Evolutionary conservation across 2,797 vertebrate genomes (phyloP), one percentile per base, ranked within the genome.

Genomic region (Carcharodon carcharias): DNA sequence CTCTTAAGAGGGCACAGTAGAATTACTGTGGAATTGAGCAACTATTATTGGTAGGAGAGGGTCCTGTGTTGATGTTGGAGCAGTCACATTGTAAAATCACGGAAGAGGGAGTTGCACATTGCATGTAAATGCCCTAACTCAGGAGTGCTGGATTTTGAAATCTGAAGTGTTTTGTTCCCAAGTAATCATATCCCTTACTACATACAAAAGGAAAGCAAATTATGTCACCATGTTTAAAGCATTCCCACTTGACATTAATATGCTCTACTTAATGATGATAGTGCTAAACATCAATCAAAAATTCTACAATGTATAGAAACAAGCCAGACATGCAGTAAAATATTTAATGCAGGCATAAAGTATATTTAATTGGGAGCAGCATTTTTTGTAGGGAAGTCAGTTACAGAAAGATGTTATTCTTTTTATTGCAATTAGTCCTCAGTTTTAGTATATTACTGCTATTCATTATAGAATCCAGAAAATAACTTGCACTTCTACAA

Each of bases 371-470:
- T 67, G n/a, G 63, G 18, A 28, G 45, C 21, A 67, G 18, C 65
- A 93, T 65, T 6, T 61, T 45, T 65, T 67, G 12, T 1, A 67
- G 21, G 67, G 26, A 67, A 93, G 63, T 45, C 91, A 93, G 21
- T 93, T 93, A 23, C 8, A 26, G 91, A 93, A 67, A 40, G 40
- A 67, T 93, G 40, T 45, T 67, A 93, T 67, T 93, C 3, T 35
- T 93, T 93, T 93, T 67, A 93, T 67, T 23, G 23, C 40, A 67
- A 93, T 93, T 93, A 93, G n/a, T 93, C 67, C n/a, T 67, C 61
- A 67, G 61, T 12, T 67, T 67, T 45, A 26, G 14, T 21, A 63
- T 35, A 63, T 93, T 45, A 45, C 18, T 12, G n/a, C 35, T 67
- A 12, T 40, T 67, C 91, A 92, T 65, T 26, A 23, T n/a, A 26